A percentile compares a stretch with the other conserved stretches of the same genome.
Conservation (phyloP, 2,797 vertebrate species). For the Neomorphus geoffroyi region DNA sequence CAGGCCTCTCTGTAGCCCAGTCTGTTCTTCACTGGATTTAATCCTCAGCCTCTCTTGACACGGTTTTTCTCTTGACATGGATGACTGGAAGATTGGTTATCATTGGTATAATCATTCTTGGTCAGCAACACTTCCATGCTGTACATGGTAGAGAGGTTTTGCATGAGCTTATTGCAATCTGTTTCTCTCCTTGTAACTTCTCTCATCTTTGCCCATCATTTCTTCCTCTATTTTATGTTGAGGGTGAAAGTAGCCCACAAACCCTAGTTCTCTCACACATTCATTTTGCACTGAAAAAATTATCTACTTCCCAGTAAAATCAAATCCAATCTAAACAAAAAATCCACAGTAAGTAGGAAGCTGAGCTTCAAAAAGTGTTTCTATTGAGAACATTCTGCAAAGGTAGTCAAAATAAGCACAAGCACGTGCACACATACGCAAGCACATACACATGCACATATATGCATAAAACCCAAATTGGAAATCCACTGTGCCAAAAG, state of each 20-base stretch:
- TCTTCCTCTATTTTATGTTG: neutral
- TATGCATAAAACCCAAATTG: neutral
- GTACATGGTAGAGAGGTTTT: neutral
- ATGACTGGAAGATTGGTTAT: neutral
- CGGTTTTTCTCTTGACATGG: neutral
- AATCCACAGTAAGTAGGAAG: neutral
- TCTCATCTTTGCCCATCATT: neutral
- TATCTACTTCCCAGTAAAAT: neutral
- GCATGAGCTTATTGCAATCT: neutral
- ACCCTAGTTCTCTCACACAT: neutral
- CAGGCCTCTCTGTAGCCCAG: neutral
- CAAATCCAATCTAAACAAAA: neutral
- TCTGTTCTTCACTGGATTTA: neutral
- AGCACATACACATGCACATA: neutral
- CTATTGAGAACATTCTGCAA: slow-evolving; percentile 57
- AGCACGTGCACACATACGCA: neutral
- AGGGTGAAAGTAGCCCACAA: neutral
- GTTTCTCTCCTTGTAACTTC: neutral
- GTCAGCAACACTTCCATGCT: neutral
- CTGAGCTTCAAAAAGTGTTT: slow-evolving; percentile 37
- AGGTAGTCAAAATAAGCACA: slow-evolving; percentile 30
- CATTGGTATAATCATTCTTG: neutral
- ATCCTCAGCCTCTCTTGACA: neutral
- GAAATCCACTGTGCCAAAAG: slow-evolving; percentile 50
- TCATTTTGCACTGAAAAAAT: neutral